phyloP scores from a whole-genome alignment of 2,888 invertebrate species.

The Sussaba pulchella region DNA sequence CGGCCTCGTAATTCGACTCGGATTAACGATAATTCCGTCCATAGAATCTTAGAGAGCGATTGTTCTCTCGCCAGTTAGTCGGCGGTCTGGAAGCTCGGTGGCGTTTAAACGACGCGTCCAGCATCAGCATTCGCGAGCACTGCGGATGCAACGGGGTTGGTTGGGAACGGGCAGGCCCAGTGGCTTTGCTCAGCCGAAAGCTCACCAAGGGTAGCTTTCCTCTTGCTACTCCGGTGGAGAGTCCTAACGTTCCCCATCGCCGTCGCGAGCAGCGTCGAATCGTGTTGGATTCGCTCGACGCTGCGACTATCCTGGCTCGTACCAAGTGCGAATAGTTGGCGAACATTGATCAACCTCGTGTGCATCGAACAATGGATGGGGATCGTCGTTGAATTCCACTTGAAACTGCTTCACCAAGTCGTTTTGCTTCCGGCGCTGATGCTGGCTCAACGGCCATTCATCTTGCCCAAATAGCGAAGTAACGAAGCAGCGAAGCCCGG shows the following conservation, averaged over 20 bases:
- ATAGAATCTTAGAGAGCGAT: conserved; percentile 76
- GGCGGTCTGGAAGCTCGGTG: conserved; percentile 40
- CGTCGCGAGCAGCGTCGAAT: neutral
- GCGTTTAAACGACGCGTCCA: conserved; percentile 69
- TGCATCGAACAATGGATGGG: conserved; percentile 78
- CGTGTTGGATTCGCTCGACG: conserved; percentile 40
- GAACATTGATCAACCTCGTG: conserved; percentile 78
- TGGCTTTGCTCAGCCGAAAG: conserved; percentile 49
- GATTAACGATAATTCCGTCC: conserved; percentile 74
- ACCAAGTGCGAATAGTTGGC: conserved; percentile 74
- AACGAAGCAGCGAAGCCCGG: conserved; percentile 48
- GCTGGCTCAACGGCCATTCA: conserved; percentile 66
- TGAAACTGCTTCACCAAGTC: conserved; percentile 76
- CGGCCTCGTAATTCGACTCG: conserved; percentile 63
- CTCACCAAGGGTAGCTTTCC: conserved; percentile 60
- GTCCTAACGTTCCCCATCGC: conserved; percentile 46
- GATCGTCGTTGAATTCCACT: conserved; percentile 77
- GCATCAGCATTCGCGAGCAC: conserved; percentile 74
- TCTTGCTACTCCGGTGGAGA: conserved; percentile 16
- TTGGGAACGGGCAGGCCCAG: neutral
- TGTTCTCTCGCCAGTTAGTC: conserved; percentile 70
- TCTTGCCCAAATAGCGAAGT: conserved; percentile 62
- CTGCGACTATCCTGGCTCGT: conserved; percentile 44
- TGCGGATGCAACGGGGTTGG: conserved; percentile 47
- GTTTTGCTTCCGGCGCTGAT: conserved; percentile 66